These are phyloP conservation scores for Lasaia peninsularis DNA, from an alignment of 1,140 invertebrate genomes.

Conservation along the genomic window DNA sequence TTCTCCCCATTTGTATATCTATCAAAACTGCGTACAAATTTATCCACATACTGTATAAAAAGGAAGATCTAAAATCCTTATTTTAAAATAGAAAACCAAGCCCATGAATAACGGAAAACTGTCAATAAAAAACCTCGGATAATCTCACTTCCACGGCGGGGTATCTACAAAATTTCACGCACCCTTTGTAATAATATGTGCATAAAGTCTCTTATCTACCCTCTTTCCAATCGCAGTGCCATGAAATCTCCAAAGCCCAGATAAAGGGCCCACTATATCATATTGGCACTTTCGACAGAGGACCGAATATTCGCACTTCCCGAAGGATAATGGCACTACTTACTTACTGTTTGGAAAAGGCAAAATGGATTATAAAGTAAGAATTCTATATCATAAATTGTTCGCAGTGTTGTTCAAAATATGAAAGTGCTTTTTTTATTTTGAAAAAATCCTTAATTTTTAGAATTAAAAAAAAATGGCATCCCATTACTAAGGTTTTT, in stretches of 20 bases:
- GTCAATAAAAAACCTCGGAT: constrained; percentile 30
- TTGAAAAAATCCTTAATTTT: too few relatives aligned
- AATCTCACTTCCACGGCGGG: constrained; percentile 48
- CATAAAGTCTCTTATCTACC: constrained; percentile 59
- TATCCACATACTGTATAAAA: too few relatives aligned
- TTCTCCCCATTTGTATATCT: too few relatives aligned
- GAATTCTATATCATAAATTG: not conserved
- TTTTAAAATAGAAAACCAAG: constrained; percentile 28
- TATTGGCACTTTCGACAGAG: constrained; percentile 61
- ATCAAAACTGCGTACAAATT: too few relatives aligned
- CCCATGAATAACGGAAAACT: constrained; percentile 15
- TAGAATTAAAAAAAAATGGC: too few relatives aligned
- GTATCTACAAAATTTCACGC: constrained; percentile 66
- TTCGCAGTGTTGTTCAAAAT: not conserved
- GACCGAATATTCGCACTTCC: constrained; percentile 59
- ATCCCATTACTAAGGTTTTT: too few relatives aligned
- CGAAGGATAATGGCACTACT: constrained; percentile 49
- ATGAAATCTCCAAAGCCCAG: constrained; percentile 36
- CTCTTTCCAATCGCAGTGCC: constrained; percentile 41
- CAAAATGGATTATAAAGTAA: constrained; percentile 31
- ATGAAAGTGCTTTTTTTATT: too few relatives aligned
- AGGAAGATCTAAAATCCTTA: not conserved
- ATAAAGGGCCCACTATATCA: constrained; percentile 69
- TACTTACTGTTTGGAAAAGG: constrained; percentile 21
- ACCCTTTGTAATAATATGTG: constrained; percentile 64